phyloP scores from a whole-genome alignment of 2,797 vertebrate species.

The Artibeus lituratus region DNA sequence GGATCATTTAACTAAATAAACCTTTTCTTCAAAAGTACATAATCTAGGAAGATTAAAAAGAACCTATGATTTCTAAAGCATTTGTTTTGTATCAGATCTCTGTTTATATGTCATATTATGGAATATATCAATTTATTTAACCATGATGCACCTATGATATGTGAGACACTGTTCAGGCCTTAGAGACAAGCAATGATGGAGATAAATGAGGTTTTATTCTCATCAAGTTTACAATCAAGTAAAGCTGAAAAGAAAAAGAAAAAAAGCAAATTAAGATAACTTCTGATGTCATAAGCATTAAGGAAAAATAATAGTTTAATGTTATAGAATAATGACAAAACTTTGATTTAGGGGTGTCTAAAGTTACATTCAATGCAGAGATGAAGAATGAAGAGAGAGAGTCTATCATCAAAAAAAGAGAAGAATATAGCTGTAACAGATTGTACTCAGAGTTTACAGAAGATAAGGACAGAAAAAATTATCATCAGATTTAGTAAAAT shows the following conservation, averaged over 20 bases:
- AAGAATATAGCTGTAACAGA: neutral
- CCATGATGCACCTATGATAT: neutral
- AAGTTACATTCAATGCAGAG: neutral
- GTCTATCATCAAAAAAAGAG: neutral
- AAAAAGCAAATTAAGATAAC: neutral
- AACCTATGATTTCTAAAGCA: neutral
- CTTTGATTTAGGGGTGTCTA: neutral
- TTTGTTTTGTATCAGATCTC: neutral
- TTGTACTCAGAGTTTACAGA: neutral
- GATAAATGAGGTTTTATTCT: neutral
- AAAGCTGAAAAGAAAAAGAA: neutral
- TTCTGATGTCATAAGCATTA: neutral
- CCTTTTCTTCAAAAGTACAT: neutral
- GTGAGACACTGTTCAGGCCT: neutral
- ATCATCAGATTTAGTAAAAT: neutral
- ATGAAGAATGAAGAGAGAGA: neutral
- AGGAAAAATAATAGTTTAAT: neutral
- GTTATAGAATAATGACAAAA: neutral
- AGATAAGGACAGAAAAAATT: neutral
- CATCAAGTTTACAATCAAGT: neutral
- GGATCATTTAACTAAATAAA: neutral
- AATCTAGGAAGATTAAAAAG: neutral
- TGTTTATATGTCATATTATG: neutral
- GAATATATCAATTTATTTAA: neutral
- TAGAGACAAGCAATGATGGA: neutral